Evolutionary conservation across 1,140 invertebrate species (phyloP).

Genomic region (Ostrea edulis): DNA sequence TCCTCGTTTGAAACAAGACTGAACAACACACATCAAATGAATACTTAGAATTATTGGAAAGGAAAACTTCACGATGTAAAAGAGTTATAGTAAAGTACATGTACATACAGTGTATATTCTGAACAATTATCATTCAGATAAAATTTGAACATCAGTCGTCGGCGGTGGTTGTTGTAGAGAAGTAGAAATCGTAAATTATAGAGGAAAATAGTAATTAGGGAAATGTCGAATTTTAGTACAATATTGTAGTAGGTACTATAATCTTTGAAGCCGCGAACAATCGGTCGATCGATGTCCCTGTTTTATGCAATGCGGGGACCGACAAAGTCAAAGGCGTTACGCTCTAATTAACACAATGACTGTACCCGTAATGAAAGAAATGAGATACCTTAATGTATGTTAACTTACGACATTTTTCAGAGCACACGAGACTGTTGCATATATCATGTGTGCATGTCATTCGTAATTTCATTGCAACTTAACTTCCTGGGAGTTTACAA

Average conservation of each 20-base stretch:
- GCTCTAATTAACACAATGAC: constrained; percentile 17
- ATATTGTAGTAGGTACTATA: too few species aligned
- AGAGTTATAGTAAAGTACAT: too few species aligned
- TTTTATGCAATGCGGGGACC: neutral
- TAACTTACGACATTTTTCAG: neutral
- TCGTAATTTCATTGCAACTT: neutral
- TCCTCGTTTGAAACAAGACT: neutral
- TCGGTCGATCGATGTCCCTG: neutral
- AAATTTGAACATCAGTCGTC: neutral
- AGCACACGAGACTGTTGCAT: neutral
- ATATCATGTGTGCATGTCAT: neutral
- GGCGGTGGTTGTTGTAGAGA: too few species aligned
- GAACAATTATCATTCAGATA: too few species aligned
- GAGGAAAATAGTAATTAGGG: too few species aligned
- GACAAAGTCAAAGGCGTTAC: constrained; percentile 10
- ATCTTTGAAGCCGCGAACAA: neutral
- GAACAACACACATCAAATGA: too few species aligned
- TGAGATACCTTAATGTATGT: neutral
- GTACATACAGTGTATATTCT: too few species aligned
- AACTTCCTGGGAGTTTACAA: neutral
- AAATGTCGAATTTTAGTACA: too few species aligned
- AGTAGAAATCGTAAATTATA: too few species aligned
- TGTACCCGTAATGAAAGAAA: neutral
- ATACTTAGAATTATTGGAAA: too few species aligned
- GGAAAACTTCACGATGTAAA: too few species aligned